Evolutionary conservation across 2,113 vertebrate species (phyloP).

Genomic region (Apaloderma vittatum): DNA sequence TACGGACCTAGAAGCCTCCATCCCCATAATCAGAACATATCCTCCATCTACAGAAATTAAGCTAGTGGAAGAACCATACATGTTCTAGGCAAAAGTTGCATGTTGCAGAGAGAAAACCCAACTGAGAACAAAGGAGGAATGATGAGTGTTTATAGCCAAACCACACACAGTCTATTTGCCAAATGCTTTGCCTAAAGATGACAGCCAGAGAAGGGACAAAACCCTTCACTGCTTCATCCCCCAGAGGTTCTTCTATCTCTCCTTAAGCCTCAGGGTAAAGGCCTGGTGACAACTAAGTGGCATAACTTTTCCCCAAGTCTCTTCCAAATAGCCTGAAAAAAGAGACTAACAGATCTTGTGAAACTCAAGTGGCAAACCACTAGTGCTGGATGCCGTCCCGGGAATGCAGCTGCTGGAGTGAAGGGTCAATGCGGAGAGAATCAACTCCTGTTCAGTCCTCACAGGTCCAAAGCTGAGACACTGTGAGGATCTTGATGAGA

Average conservation of each 20-base stretch:
- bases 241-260: not conserved
- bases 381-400: not conserved
- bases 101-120: not conserved
- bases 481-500: not conserved
- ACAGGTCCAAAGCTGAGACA: not conserved
- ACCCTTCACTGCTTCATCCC: not conserved
- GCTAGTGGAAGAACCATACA: not conserved
- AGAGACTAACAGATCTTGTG: not conserved
- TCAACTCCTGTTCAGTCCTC: not conserved
- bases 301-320: not conserved
- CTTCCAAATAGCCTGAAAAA: not conserved
- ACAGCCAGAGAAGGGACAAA: not conserved
- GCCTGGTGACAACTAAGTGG: not conserved
- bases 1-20: not conserved
- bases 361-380: not conserved
- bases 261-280: not conserved
- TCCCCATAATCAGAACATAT: not conserved
- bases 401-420: not conserved
- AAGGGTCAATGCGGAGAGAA: not conserved
- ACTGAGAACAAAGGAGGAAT: conserved; percentile 34
- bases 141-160: not conserved
- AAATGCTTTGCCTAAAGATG: not conserved
- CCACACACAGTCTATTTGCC: conserved; percentile 9
- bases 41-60: not conserved
- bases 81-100: not conserved